A percentile compares a stretch with the other conserved stretches of the same genome.
These are phyloP conservation scores for Scomber colias DNA, from an alignment of 2,113 vertebrate species.

Conservation along the genomic window DNA sequence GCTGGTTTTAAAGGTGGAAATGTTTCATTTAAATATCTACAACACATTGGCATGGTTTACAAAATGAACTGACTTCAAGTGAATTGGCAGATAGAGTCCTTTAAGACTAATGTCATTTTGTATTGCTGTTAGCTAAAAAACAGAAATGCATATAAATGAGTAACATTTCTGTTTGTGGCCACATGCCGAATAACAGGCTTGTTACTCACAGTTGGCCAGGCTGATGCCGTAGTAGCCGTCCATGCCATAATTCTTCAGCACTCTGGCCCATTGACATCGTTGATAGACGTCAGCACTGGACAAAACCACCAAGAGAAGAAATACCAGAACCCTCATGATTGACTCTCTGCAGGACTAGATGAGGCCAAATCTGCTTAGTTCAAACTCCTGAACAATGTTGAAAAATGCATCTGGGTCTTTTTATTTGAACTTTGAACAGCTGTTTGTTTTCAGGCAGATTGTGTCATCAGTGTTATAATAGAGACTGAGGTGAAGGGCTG, in stretches of 20 bases:
- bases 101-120: too few relatives aligned
- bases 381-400: too few relatives aligned
- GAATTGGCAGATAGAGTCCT: too few relatives aligned
- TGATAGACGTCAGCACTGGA: constrained; percentile 16
- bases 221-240: background rate
- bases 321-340: constrained; percentile 47
- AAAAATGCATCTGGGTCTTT: background rate
- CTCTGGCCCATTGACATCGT: constrained; percentile 53
- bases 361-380: background rate
- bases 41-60: background rate
- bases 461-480: background rate
- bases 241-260: constrained; percentile 50
- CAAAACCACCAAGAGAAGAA: constrained; percentile 44
- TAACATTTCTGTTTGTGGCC: background rate
- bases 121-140: too few relatives aligned
- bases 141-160: background rate
- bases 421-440: background rate
- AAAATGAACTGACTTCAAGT: too few relatives aligned
- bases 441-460: background rate
- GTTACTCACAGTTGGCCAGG: constrained; percentile 69
- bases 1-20: background rate
- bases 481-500: background rate
- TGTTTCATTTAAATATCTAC: background rate
- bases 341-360: background rate
- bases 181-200: background rate